Evolutionary conservation across 2,797 vertebrate genomes (phyloP), one percentile per base, ranked within the genome.

Genomic region (Enteromius viviparus): DNA sequence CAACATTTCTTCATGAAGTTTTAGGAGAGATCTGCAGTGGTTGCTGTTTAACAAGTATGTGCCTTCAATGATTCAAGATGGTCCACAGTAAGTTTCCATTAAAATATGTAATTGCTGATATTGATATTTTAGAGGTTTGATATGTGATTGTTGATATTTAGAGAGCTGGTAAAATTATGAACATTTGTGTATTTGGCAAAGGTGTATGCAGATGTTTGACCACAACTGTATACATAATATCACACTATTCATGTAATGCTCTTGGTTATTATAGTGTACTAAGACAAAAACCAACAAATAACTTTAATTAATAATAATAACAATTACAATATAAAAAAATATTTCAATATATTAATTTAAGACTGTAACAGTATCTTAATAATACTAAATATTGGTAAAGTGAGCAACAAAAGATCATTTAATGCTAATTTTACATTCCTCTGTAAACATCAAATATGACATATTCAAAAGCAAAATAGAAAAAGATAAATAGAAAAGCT

Each of bases 21-120:
- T 97, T 85, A 95, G 93, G 37, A 93, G 90, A 78, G 93, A 95
- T 83, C 91, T 96, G 80, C 92, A 94, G 76, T 98, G 97, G 96
- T 91, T 96, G 51, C 93, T 98, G 34, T 95, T 95, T 83, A 96
- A 96, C 92, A 92, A 91, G 0, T 96, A 96, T 1, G 93, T 97
- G 80, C 96, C 96, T 1, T 97, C 97, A 1, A 91, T 96, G 83
- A 97, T 98, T 90, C 97, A 98, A 88, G 95, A 98, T 79, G 97
- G 97, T 21, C 97, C 97, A 65, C 96, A 97, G 97, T 98, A 91
- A 90, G 96, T 96, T 32, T 29, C 15, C 6, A 14, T 60, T 3
- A 14, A 77, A 21, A 47, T 51, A 3, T 6, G 0, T 32, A 21
- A 21, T 51, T 19, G 47, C 21, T 6, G 26, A 51, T 51, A 15